These are phyloP conservation scores for Ochlodes sylvanus DNA, from an alignment of 2,888 invertebrate genomes.

Conservation along the genomic window DNA sequence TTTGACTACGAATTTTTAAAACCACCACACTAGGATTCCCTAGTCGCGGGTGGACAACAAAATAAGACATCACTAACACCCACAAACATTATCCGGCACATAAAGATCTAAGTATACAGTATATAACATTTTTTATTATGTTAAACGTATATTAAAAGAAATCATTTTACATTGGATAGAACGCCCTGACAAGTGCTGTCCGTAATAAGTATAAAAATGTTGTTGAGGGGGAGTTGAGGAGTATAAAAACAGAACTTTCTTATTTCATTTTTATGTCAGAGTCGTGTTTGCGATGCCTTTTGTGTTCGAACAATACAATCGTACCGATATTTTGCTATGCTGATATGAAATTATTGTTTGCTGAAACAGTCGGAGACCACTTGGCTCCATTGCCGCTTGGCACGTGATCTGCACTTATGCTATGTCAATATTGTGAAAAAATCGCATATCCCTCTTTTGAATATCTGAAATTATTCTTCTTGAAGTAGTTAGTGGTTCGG, in stretches of 20 bases:
- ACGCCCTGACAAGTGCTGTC: no score
- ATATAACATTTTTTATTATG: no score
- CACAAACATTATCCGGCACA: no score
- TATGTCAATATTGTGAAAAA: constrained; percentile 8
- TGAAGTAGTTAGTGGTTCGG: no score
- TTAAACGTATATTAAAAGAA: no score
- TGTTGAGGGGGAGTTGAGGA: not conserved
- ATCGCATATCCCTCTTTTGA: constrained; percentile 3
- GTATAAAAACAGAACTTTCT: not conserved
- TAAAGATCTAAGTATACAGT: no score
- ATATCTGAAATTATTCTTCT: not conserved
- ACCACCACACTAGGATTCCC: no score
- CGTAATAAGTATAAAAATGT: not conserved
- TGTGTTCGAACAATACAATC: constrained; percentile 8
- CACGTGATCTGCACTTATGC: constrained; percentile 32
- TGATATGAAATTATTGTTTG: constrained; percentile 21
- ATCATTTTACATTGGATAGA: no score
- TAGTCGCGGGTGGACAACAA: no score
- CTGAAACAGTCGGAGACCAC: constrained; percentile 7
- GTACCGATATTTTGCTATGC: not conserved
- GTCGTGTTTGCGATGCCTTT: not conserved
- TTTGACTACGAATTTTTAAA: no score
- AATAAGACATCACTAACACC: no score
- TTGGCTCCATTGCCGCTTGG: constrained; percentile 39
- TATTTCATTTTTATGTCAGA: constrained; percentile 1